Conservation (phyloP, 2,888 invertebrate species). For the Epinotia ramella region DNA sequence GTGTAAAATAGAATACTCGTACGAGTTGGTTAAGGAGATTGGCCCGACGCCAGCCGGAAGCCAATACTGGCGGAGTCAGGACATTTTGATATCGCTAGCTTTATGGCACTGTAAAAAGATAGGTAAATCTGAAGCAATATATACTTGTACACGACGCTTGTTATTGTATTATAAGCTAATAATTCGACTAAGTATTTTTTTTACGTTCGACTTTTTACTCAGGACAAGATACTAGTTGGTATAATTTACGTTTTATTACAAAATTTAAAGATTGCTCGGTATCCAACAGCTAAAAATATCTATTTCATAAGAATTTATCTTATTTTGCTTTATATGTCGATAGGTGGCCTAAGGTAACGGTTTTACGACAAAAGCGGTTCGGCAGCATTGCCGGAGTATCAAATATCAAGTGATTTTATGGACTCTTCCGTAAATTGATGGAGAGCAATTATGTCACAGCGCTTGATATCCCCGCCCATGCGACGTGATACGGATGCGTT, state of each 20-base stretch:
- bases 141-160: not conserved
- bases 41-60: constrained; percentile 73
- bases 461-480: not conserved
- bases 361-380: constrained; percentile 3
- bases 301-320: not conserved
- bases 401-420: constrained; percentile 17
- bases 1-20: constrained; percentile 59
- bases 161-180: not conserved
- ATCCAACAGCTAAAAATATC: too few relatives aligned
- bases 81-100: constrained; percentile 70
- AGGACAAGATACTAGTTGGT: too few relatives aligned
- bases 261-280: too few relatives aligned
- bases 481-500: constrained; percentile 14
- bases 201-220: too few relatives aligned
- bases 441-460: constrained; percentile 26
- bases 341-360: not conserved
- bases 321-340: not conserved
- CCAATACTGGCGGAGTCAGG: constrained; percentile 74
- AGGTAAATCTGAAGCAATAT: not conserved
- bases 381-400: not conserved
- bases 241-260: too few relatives aligned
- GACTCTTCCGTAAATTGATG: constrained; percentile 3
- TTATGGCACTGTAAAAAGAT: constrained; percentile 55
- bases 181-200: too few relatives aligned
- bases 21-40: constrained; percentile 63